These are phyloP conservation scores for Parazoanthus atlanticus DNA, from an alignment of 92 coral and sea anemone genomes.

Conservation along the genomic window DNA sequence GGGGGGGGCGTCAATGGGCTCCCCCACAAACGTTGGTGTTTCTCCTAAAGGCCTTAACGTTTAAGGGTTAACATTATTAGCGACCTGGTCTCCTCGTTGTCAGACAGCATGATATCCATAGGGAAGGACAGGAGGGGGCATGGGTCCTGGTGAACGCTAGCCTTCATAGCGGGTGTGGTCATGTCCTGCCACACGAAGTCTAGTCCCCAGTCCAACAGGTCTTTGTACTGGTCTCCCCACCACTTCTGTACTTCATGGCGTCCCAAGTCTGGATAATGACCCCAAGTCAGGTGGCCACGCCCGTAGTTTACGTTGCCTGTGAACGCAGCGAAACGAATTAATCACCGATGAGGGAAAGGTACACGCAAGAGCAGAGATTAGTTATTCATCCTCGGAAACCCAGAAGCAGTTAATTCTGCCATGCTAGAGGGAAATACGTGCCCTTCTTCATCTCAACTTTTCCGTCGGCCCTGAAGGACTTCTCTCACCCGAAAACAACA, in stretches of 20 bases:
- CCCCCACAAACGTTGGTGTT: too few species aligned
- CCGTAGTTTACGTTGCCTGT: slow-evolving; percentile 83
- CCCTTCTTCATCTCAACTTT: too few species aligned
- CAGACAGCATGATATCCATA: slow-evolving; percentile 75
- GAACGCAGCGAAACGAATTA: neutral
- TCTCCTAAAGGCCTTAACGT: too few species aligned
- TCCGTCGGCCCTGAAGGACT: too few species aligned
- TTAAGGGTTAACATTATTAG: neutral
- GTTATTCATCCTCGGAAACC: too few species aligned
- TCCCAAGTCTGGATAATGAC: slow-evolving; percentile 81
- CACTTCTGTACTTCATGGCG: slow-evolving; percentile 72
- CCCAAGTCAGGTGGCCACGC: slow-evolving; percentile 82
- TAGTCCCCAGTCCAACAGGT: slow-evolving; percentile 80
- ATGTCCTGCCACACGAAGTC: slow-evolving; percentile 88
- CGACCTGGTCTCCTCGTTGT: slow-evolving; percentile 71
- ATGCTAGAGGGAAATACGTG: too few species aligned
- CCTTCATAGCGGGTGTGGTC: slow-evolving; percentile 87
- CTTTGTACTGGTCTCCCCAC: slow-evolving; percentile 86
- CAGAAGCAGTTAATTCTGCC: too few species aligned
- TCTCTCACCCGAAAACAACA: neutral
- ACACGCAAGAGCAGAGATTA: neutral
- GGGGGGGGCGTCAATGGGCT: too few species aligned
- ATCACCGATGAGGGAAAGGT: neutral
- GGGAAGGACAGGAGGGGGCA: slow-evolving; percentile 76
- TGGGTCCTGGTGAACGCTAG: slow-evolving; percentile 74